Evolutionary conservation across 2,113 vertebrate genomes (phyloP).

Genomic region (Tachycineta bicolor): DNA sequence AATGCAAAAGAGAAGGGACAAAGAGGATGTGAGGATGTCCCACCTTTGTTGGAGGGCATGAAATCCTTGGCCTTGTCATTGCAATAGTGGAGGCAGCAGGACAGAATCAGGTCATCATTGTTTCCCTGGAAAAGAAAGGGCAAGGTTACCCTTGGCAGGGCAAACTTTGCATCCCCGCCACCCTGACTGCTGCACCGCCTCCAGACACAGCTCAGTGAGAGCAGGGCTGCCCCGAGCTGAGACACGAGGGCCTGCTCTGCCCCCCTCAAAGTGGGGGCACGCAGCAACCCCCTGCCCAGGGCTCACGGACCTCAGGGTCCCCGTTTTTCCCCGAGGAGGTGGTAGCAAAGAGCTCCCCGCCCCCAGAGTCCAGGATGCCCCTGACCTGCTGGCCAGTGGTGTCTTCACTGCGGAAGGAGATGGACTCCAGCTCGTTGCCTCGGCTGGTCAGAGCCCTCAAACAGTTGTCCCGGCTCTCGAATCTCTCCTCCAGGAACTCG

Average conservation of each 20-base stretch:
- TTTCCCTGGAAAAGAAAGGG: conserved; percentile 83
- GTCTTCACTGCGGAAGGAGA: conserved; percentile 96
- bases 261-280: not conserved
- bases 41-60: conserved; percentile 91
- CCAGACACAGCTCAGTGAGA: accelerated
- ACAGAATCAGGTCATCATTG: conserved; percentile 91
- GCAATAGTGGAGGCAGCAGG: conserved; percentile 92
- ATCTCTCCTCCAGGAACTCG: conserved; percentile 89
- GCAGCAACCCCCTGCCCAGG: not conserved
- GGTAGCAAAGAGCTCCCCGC: not conserved
- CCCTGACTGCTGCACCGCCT: not conserved
- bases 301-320: accelerated
- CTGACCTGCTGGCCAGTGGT: conserved; percentile 93
- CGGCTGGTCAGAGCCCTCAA: conserved; percentile 93
- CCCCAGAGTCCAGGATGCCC: not conserved
- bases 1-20: not conserved
- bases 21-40: not conserved
- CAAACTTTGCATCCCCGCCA: not conserved
- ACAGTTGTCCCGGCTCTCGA: conserved; percentile 87
- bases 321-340: accelerated
- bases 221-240: not conserved
- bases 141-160: not conserved
- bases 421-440: conserved; percentile 95
- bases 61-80: conserved; percentile 97
- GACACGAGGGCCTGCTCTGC: not conserved